Evolutionary conservation across 2,797 vertebrate genomes (phyloP), one percentile per base, ranked within the genome.

Genomic region (Miichthys miiuy): DNA sequence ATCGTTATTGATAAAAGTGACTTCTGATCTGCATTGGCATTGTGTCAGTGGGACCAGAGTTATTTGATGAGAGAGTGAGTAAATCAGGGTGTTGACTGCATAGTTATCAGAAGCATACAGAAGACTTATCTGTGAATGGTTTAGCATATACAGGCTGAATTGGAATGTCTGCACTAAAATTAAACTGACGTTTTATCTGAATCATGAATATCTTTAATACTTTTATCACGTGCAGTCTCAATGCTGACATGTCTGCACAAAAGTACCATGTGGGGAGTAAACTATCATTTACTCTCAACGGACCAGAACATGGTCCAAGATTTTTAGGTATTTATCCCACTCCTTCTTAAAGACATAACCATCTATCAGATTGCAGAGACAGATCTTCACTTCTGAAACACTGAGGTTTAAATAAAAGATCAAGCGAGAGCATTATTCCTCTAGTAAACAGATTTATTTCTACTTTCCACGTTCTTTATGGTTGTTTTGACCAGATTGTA

Each of bases 301-400:
- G 64, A 48, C 23, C 46, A 21, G 46, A 23, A 52, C 72, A 71
- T 18, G 30, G 25, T 50, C 2, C 1, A 17, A 50, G 56, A 71
- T 16, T 34, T 57, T n/a, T 48, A 20, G 21, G n/a, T 6, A 57
- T 76, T 57, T 65, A 34, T 3, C 47, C 50, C 21, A 17, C 63
- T 55, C 75, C 68, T 51, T 52, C 48, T 47, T n/a, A 38, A 20
- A 47, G 30, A 13, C 14, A 1, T 5, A 50, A 21, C 23, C 38
- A 64, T 73, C 55, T 44, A 20, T 75, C 11, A 47, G 42, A 70
- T 69, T 54, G 27, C 63, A 42, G 21, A 68, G 50, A 1, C 14
- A 56, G 14, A 68, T 55, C 27, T 2, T 68, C 1, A 30, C 30
- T 23, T 13, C n/a, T 46, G 13, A 52, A 62, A 44, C 58, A 8